Evolutionary conservation across 2,797 vertebrate genomes (phyloP), one percentile per base, ranked within the genome.

Genomic region (Sarcoramphus papa): DNA sequence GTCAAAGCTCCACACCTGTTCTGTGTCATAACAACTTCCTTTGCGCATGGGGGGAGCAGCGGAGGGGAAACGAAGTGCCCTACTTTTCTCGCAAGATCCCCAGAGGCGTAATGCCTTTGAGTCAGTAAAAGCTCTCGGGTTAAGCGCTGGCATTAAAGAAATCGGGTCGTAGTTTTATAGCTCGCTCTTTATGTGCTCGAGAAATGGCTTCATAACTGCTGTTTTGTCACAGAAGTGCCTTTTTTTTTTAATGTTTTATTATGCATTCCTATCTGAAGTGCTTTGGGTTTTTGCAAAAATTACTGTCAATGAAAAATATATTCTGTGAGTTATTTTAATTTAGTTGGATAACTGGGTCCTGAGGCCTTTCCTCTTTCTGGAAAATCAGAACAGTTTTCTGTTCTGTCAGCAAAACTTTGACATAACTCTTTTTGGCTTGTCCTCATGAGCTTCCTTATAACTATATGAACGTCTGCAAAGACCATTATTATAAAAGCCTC

Each of bases 1-100:
- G 70, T 94, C n/a, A 67, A 82, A 88, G 89, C 85, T 94, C 76
- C 94, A 79, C 88, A 97, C 95, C 97, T 97, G 78, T 86, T 95
- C 85, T 80, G 33, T 95, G 93, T 96, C 92, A 43, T 85, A 93
- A 94, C 90, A 91, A 5, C 92, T 96, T 97, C 93, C 91, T 92
- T 74, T 81, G 88, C 41, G n/a, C 75, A 43, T 7, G 10, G 63
- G 15, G 41, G 33, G 69, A 73, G 80, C 76, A 17, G 65, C 12
- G 12, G 50, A 82, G 53, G 68, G 65, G 83, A 77, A 70, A 9
- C 7, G 1, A 45, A 70, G 70, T 50, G 50, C 47, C 64, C 87
- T 88, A 19, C 31, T 89, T 95, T 94, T 79, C 74, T 90, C 50
- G 2, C 28, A 89, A 18, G 35, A 67, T 78, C 12, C 50, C 83